These are phyloP conservation scores for Ailuropoda melanoleuca DNA, from an alignment of 2,113 vertebrate genomes.

Conservation along the genomic window DNA sequence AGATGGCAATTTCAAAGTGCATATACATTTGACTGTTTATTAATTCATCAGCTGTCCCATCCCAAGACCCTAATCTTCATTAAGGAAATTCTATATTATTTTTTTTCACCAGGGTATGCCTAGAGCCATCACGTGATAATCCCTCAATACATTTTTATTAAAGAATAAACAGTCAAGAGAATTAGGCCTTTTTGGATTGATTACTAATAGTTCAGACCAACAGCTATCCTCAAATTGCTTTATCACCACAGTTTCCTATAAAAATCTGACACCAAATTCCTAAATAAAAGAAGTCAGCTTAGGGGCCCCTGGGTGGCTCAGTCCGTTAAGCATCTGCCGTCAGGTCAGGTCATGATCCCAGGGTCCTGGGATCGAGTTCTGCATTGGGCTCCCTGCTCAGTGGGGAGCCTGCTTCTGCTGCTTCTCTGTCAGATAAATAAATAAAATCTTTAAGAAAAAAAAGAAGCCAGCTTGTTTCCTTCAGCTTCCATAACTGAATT, in stretches of 20 bases:
- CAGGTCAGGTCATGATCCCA: neutral
- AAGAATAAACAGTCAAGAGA: constrained; percentile 17
- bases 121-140: neutral
- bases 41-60: neutral
- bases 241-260: neutral
- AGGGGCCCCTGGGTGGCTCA: neutral
- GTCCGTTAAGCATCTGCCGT: no score
- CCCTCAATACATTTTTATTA: neutral
- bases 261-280: neutral
- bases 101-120: neutral
- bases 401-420: neutral
- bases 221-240: neutral
- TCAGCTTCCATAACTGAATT: neutral
- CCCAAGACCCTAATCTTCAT: constrained; percentile 1
- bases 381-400: neutral
- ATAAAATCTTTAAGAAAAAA: neutral
- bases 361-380: neutral
- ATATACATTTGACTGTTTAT: neutral
- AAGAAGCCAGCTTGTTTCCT: neutral
- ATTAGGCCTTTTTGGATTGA: constrained; percentile 21
- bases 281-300: neutral
- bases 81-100: neutral
- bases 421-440: neutral
- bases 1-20: neutral
- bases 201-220: neutral